Evolutionary conservation across 2,113 vertebrate species (phyloP), one percentile per base, ranked within the genome.

Genomic region (Ceyx cyanopectus): DNA sequence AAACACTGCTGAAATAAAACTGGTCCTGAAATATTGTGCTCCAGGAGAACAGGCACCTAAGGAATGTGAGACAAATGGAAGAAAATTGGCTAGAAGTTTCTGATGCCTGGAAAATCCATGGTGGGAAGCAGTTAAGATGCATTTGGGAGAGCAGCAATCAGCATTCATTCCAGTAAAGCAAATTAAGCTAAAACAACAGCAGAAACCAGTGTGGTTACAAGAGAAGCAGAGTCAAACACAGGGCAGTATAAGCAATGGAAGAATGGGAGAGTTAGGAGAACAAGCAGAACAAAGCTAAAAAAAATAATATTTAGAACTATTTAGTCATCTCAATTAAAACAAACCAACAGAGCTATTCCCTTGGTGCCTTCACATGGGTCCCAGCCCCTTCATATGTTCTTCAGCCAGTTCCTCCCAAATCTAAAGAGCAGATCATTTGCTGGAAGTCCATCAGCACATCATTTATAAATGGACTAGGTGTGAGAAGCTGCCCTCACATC

Each of bases 141-240:
- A 87, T 96, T 63, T 90, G 66, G 72, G 84, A 92, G 75, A 86
- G 91, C 87, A 93, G 23, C 72, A 93, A 40, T 95, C 92, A 57
- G 29, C 90, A 51, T 92, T 96, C 83, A 91, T 96, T 96, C 83
- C 90, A 89, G 85, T 85, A 94, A 97, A 94, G 86, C 81, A 37
- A 94, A 65, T 92, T 87, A 81, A 87, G 58, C 61, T 95, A 88
- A 78, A 92, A 94, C 73, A 80, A 85, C 88, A 86, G 74, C 82
- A 94, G 88, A 92, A 96, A 84, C 69, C 74, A 69, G 12, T 76
- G 83, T 41, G 91, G 95, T 77, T 90, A 70, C 61, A 67, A 88
- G 40, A 92, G 86, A 87, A 84, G 89, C 43, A 23, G 77, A 83
- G 70, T 89, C 41, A 91, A 94, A 91, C 60, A 19, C 22, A 65